Base-by-base conservation (phyloP, 2,797 vertebrate genomes). In the Platyrinchus mystaceus region DNA sequence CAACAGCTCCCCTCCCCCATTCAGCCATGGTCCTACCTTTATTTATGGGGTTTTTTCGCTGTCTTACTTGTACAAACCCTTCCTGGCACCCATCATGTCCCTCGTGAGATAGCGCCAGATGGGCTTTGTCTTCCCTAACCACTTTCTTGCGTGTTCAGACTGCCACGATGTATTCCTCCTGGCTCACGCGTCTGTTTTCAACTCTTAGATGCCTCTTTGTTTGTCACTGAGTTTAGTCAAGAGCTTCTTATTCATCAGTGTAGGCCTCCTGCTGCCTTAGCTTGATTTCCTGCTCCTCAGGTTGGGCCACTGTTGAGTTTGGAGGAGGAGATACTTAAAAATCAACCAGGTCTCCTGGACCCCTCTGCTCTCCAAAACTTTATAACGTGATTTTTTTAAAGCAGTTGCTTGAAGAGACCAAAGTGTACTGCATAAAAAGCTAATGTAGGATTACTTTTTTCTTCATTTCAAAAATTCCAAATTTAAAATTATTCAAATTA, bases 71-170 rank as follows among this genome's bases (percentile, higher is more conserved):
- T 50, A 47, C 15, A 66, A 50, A n/a, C 5, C 12, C 8, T 63
- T 79, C 34, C 60, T 44, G 19, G 41, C 82, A 47, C 17, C 27
- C 9, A 74, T 91, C 2, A 4, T 7, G 5, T 41, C 41, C 15
- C 23, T 60, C 1, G 0, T 4, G 7, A 87, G 46, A 58, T n/a
- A 69, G 10, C 0, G 3, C 8, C 36, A 60, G 5, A 2, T 0
- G 0, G 2, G 7, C 36, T 87, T 85, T 69, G 12, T 32, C 28
- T 79, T 80, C 62, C 34, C 50, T 76, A 73, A 66, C 36, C 0
- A 0, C 41, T 80, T 66, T 19, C 30, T 20, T 86, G 11, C 0
- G 0, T 50, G 19, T 78, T 92, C 74, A 70, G 20, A 24, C 43
- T 82, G 37, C 13, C 28, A 12, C 26, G 34, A 13, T 32, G 23